phyloP scores from a whole-genome alignment of 92 coral and sea anemone genomes.

The Virgularia gustaviana region DNA sequence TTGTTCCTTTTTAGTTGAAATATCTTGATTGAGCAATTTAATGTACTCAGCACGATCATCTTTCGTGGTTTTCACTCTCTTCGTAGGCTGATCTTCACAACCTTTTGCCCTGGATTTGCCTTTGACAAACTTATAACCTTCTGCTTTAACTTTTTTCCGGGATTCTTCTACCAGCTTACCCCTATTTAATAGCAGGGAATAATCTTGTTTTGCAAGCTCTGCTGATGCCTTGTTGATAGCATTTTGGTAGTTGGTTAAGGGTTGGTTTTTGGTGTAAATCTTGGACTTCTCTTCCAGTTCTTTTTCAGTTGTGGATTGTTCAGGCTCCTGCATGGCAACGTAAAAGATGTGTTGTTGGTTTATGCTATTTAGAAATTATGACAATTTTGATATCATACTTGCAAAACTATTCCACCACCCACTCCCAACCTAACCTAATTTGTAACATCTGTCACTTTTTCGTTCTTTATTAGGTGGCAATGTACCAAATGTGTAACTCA shows the following conservation, averaged over 20 bases:
- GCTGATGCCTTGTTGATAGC: slow-evolving; percentile 11
- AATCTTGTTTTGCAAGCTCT: neutral
- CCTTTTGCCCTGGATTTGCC: slow-evolving; percentile 41
- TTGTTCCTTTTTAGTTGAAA: slow-evolving; percentile 44
- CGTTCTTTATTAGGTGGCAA: no score
- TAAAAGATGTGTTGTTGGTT: slow-evolving; percentile 1
- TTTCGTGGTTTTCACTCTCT: slow-evolving; percentile 46
- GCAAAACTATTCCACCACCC: slow-evolving; percentile 3
- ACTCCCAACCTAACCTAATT: slow-evolving; percentile 6
- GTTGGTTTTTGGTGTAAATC: slow-evolving; percentile 2
- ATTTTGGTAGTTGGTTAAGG: slow-evolving; percentile 13
- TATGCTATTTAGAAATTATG: neutral
- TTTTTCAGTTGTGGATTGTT: slow-evolving; percentile 11
- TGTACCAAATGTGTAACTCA: no score
- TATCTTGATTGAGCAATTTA: slow-evolving; percentile 41
- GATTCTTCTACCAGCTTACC: slow-evolving; percentile 42
- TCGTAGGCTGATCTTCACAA: slow-evolving; percentile 27
- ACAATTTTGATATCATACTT: neutral
- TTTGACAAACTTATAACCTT: slow-evolving; percentile 48
- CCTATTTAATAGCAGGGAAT: slow-evolving; percentile 27
- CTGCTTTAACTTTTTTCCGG: slow-evolving; percentile 33
- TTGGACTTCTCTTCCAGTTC: slow-evolving; percentile 27
- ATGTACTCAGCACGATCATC: slow-evolving; percentile 47
- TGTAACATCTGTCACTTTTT: no score
- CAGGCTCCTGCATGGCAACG: slow-evolving; percentile 8